Conservation (phyloP, 2,797 vertebrate species). For the Molothrus ater region DNA sequence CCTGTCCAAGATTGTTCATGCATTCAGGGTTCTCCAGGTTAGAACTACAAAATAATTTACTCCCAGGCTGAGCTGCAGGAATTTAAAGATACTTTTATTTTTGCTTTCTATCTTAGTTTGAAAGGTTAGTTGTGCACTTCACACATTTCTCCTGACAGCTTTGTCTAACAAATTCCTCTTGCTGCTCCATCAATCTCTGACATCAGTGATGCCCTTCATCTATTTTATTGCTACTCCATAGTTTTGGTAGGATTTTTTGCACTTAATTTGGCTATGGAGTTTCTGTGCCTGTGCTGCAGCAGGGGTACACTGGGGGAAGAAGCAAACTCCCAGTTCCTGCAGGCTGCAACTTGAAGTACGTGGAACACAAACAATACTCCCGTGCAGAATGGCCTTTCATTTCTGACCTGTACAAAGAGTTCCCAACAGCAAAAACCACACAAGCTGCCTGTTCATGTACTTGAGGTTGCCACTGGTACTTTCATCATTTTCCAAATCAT, state of each 20-base stretch:
- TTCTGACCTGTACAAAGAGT: neutral
- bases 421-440: neutral
- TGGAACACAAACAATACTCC: neutral
- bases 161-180: neutral
- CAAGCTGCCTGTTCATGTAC: neutral
- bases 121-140: neutral
- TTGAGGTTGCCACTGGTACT: neutral
- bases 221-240: neutral
- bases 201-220: neutral
- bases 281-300: neutral
- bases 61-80: neutral
- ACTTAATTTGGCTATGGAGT: neutral
- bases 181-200: neutral
- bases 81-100: neutral
- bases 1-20: neutral
- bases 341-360: neutral
- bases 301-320: fast-evolving
- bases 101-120: neutral
- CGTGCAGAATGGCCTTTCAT: neutral
- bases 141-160: neutral
- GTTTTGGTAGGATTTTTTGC: neutral
- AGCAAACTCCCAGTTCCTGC: neutral
- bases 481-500: neutral
- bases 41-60: neutral
- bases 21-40: neutral